Evolutionary conservation across 2,113 vertebrate genomes (phyloP).

Genomic region (Leptobrachium leishanense): DNA sequence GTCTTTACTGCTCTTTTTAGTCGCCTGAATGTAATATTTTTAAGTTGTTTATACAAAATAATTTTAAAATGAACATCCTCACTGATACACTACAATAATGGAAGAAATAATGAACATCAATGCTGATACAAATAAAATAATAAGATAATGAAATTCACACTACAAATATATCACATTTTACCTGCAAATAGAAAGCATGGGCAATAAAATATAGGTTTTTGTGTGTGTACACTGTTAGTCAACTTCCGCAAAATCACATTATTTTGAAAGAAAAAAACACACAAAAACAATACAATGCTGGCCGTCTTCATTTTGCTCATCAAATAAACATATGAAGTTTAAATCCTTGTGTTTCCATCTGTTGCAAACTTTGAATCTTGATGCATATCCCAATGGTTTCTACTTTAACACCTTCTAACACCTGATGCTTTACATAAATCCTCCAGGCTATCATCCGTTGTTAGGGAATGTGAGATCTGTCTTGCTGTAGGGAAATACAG

Average conservation of each 20-base stretch:
- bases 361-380: conserved; percentile 52
- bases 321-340: conserved; percentile 39
- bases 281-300: background rate
- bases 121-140: too few relatives aligned
- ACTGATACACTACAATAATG: background rate
- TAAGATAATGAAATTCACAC: background rate
- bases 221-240: background rate
- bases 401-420: conserved; percentile 59
- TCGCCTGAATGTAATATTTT: too few relatives aligned
- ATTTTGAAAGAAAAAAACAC: too few relatives aligned
- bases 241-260: too few relatives aligned
- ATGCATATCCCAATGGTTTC: conserved; percentile 57
- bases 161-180: background rate
- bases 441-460: conserved; percentile 58
- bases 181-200: background rate
- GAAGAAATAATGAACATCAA: background rate
- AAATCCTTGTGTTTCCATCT: conserved; percentile 58
- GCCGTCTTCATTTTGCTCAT: background rate
- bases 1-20: too few relatives aligned
- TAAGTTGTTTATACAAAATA: background rate
- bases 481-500: conserved; percentile 68
- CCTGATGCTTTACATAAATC: conserved; percentile 56
- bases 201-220: background rate
- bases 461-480: conserved; percentile 62
- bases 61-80: background rate